Evolutionary conservation across 2,888 invertebrate species (phyloP).

Genomic region (Podotricha telesiphe): DNA sequence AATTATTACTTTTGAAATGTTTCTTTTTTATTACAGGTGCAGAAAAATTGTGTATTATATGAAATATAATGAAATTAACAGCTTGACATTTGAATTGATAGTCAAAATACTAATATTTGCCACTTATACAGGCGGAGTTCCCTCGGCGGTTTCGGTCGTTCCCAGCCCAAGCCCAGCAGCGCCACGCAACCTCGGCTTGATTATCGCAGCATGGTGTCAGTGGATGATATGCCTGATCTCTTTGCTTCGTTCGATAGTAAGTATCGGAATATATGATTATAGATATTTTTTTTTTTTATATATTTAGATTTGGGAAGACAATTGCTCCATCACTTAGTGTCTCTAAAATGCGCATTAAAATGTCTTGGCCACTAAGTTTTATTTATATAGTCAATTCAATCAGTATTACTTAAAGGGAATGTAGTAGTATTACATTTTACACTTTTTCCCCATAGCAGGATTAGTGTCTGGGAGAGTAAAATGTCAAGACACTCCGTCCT

Average conservation of each 20-base stretch:
- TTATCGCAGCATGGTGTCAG: constrained; percentile 96
- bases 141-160: constrained; percentile 92
- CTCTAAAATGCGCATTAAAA: no score
- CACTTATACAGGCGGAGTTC: constrained; percentile 88
- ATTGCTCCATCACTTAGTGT: no score
- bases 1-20: background rate
- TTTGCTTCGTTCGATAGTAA: constrained; percentile 97
- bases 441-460: no score
- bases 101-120: constrained; percentile 20
- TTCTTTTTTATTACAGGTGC: constrained; percentile 14
- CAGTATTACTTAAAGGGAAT: no score
- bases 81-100: background rate
- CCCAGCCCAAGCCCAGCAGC: constrained; percentile 86
- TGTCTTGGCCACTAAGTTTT: no score
- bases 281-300: constrained; percentile 4
- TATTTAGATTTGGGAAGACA: no score
- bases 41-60: background rate
- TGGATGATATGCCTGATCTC: constrained; percentile 97
- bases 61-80: background rate
- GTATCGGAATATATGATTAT: constrained; percentile 53
- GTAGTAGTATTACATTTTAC: no score
- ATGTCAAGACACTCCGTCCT: no score
- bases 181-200: constrained; percentile 89
- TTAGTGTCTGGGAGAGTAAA: no score
- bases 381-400: no score